Conservation (phyloP, 2,113 vertebrate species). For the Beaufortia kweichowensis region DNA sequence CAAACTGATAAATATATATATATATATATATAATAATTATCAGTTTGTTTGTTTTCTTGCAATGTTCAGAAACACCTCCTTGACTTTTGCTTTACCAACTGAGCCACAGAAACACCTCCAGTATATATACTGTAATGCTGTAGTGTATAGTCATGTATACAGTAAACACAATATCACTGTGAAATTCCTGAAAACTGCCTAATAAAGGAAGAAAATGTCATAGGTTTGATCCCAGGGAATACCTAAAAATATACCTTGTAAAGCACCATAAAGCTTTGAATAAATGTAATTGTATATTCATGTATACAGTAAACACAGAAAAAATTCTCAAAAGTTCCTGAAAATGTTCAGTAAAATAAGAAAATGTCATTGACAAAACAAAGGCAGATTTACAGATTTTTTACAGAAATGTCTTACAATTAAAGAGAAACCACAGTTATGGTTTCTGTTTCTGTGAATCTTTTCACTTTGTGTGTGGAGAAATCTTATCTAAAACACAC, state of each 20-base stretch:
- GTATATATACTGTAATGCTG: too few relatives aligned
- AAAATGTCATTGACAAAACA: neutral
- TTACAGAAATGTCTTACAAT: neutral
- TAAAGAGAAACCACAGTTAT: neutral
- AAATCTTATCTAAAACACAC: slow-evolving; percentile 12
- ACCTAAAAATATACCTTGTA: neutral
- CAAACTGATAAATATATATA: too few relatives aligned
- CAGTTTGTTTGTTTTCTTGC: too few relatives aligned
- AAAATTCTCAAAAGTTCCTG: neutral
- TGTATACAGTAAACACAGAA: neutral
- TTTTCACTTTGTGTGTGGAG: neutral
- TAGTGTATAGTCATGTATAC: too few relatives aligned
- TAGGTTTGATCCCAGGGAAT: too few relatives aligned
- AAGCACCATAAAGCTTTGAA: neutral
- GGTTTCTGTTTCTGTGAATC: neutral
- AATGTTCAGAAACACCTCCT: too few relatives aligned
- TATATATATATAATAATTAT: too few relatives aligned
- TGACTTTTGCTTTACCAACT: too few relatives aligned
- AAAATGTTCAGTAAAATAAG: neutral
- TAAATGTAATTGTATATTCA: neutral
- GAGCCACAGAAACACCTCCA: too few relatives aligned
- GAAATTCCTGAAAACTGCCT: too few relatives aligned
- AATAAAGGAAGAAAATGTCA: too few relatives aligned
- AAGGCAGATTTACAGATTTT: neutral
- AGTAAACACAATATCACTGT: too few relatives aligned